These are phyloP conservation scores for Phodopus roborovskii DNA, from an alignment of 2,113 vertebrate species.

Conservation along the genomic window DNA sequence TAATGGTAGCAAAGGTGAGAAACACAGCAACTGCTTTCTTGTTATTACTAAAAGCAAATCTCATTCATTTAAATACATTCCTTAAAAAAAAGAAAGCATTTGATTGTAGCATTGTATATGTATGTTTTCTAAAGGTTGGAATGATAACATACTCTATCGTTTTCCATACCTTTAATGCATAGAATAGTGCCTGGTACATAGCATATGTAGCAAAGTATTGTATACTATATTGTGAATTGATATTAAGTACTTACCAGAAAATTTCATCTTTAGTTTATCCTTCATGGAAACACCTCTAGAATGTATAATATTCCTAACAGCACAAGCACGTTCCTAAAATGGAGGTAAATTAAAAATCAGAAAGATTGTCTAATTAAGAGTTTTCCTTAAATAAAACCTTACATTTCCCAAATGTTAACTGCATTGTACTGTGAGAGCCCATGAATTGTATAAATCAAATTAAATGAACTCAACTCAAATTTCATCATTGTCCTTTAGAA, in stretches of 20 bases:
- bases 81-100: neutral
- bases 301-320: conserved; percentile 91
- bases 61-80: conserved; percentile 25
- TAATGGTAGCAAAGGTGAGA: conserved; percentile 21
- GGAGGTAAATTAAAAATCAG: conserved; percentile 54
- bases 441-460: neutral
- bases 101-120: neutral
- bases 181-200: neutral
- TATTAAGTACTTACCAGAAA: conserved; percentile 90
- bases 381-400: conserved; percentile 51
- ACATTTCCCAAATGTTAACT: neutral
- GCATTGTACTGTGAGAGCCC: neutral
- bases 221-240: conserved; percentile 19
- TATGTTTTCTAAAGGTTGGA: neutral
- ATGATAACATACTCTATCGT: conserved; percentile 16
- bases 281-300: conserved; percentile 91
- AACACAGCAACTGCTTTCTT: conserved; percentile 43
- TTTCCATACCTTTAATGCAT: conserved; percentile 42
- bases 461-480: neutral
- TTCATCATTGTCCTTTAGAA: conserved; percentile 25
- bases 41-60: conserved; percentile 27
- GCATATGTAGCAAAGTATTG: conserved; percentile 55
- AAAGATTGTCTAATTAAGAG: neutral
- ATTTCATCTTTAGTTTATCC: conserved; percentile 94
- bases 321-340: conserved; percentile 94